These are phyloP conservation scores for Hypothenemus hampei DNA, from an alignment of 1,140 invertebrate genomes.

Conservation along the genomic window DNA sequence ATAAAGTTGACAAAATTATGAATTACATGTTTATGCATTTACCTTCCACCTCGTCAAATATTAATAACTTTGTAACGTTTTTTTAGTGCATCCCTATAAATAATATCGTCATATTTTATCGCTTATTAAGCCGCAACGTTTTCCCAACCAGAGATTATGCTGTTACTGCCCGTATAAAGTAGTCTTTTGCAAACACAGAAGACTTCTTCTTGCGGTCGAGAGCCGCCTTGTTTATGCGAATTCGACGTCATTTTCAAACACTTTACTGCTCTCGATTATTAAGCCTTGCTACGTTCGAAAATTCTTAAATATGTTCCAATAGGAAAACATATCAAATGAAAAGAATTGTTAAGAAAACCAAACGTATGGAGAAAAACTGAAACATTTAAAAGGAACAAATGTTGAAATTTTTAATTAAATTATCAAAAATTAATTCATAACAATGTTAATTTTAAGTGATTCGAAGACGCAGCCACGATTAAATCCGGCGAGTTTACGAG, in stretches of 20 bases:
- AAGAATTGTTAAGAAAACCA: not conserved
- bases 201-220: constrained; percentile 1
- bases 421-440: not conserved
- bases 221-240: constrained; percentile 23
- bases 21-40: no score
- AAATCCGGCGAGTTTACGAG: constrained; percentile 9
- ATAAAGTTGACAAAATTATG: no score
- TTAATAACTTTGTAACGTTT: no score
- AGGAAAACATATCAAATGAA: not conserved
- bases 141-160: constrained; percentile 17
- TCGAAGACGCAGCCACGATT: constrained; percentile 6
- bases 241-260: constrained; percentile 19
- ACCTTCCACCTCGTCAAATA: no score
- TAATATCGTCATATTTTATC: constrained; percentile 3
- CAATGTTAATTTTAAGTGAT: not conserved
- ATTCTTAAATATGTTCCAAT: not conserved
- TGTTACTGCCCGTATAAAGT: constrained; percentile 26
- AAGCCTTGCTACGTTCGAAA: not conserved
- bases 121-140: constrained; percentile 17
- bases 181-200: constrained; percentile 24
- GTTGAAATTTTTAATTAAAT: not conserved
- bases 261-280: constrained; percentile 13
- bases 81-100: no score
- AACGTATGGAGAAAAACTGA: not conserved
- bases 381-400: not conserved